Conservation (phyloP, 2,888 invertebrate genomes). For the Cerastis leucographa region DNA sequence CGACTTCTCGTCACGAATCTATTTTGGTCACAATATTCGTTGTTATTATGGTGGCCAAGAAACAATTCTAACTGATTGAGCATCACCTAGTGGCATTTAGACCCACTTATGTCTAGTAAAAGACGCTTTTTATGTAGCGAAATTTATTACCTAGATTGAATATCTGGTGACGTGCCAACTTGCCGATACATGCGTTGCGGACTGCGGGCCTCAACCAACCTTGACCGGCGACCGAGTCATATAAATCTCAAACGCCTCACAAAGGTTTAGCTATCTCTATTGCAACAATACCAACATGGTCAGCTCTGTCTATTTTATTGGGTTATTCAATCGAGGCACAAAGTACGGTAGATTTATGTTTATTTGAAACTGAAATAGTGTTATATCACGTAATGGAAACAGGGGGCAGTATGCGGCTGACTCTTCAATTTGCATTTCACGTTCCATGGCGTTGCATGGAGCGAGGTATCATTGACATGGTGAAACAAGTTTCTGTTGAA, state of each 20-base stretch:
- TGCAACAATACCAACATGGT: slow-evolving; percentile 64
- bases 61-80: slow-evolving; percentile 43
- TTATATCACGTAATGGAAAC: slow-evolving; percentile 38
- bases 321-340: slow-evolving; percentile 51
- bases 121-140: slow-evolving; percentile 42
- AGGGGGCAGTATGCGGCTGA: slow-evolving; percentile 3
- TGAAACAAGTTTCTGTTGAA: slow-evolving; percentile 10
- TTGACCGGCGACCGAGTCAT: slow-evolving; percentile 83
- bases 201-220: slow-evolving; percentile 86
- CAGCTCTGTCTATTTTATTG: slow-evolving; percentile 54
- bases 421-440: slow-evolving; percentile 41
- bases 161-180: slow-evolving; percentile 84
- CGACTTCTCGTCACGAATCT: slow-evolving; percentile 35
- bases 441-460: slow-evolving; percentile 8
- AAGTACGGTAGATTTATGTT: slow-evolving; percentile 36
- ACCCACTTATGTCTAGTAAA: slow-evolving; percentile 42
- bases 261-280: slow-evolving; percentile 72
- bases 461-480: slow-evolving; percentile 4
- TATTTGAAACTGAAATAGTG: slow-evolving; percentile 24
- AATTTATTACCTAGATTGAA: slow-evolving; percentile 69
- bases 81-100: slow-evolving; percentile 46
- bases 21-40: slow-evolving; percentile 51
- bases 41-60: slow-evolving; percentile 36
- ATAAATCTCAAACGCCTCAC: slow-evolving; percentile 76
- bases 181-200: slow-evolving; percentile 74